A percentile compares a stretch with the other conserved stretches of the same genome.
These are phyloP conservation scores for Aurelia aurita complex sp. Pacific DNA, from an alignment of 30 jellyfish, hydroid and myxozoan species.

Conservation along the genomic window DNA sequence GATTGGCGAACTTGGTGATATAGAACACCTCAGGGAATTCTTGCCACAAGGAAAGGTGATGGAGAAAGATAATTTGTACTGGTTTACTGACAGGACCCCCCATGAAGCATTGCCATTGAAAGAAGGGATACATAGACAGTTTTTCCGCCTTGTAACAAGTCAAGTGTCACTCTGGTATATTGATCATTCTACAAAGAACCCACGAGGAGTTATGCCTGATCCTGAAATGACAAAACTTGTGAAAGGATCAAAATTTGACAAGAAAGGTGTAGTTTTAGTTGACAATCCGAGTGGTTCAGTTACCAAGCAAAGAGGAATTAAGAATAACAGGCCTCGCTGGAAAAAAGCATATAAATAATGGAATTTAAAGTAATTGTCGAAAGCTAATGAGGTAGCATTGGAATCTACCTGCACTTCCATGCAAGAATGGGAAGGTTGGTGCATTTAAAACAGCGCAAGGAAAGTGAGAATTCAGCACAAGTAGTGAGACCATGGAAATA, in stretches of 20 bases:
- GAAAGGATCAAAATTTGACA: conserved; percentile 59
- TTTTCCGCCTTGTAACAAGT: conserved; percentile 50
- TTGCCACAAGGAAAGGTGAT: conserved; percentile 24
- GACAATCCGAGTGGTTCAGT: too few species aligned
- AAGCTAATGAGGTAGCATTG: too few species aligned
- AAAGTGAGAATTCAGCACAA: too few species aligned
- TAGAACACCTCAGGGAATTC: conserved; percentile 53
- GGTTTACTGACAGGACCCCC: conserved; percentile 16
- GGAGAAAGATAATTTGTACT: conserved; percentile 39
- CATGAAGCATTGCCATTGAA: conserved; percentile 62
- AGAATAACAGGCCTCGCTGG: too few species aligned
- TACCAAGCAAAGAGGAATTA: too few species aligned
- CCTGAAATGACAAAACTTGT: conserved; percentile 55
- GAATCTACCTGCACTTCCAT: too few species aligned
- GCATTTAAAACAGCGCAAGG: too few species aligned
- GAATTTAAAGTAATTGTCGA: too few species aligned
- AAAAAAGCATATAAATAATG: too few species aligned
- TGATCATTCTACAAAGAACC: conserved; percentile 69
- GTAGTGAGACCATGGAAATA: too few species aligned
- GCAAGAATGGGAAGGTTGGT: too few species aligned
- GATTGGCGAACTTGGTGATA: conserved; percentile 49
- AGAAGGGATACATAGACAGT: conserved; percentile 33
- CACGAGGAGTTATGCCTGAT: conserved; percentile 64
- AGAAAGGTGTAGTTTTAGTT: conserved; percentile 8
- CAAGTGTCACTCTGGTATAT: neutral